These are phyloP conservation scores for Enteromius argenteus DNA, from an alignment of 2,797 vertebrate genomes.

Conservation along the genomic window DNA sequence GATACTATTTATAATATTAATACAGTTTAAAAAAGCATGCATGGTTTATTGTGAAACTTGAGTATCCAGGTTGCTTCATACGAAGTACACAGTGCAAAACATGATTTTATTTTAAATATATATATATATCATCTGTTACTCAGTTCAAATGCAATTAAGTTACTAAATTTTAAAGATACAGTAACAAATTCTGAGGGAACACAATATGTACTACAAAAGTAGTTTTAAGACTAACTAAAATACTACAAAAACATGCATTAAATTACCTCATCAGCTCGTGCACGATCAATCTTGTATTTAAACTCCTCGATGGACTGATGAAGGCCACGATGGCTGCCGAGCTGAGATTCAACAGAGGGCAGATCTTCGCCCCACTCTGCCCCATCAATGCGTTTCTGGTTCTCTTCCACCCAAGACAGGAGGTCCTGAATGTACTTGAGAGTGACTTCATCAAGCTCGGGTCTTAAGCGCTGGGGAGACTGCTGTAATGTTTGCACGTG, in stretches of 20 bases:
- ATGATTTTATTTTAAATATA: no score
- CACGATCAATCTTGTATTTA: constrained; percentile 89
- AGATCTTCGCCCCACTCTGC: constrained; percentile 91
- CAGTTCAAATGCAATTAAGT: not conserved
- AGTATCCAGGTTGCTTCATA: not conserved
- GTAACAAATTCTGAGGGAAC: not conserved
- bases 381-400: constrained; percentile 83
- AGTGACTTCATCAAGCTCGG: constrained; percentile 86
- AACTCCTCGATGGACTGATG: constrained; percentile 93
- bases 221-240: not conserved
- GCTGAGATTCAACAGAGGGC: constrained; percentile 88
- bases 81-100: not conserved
- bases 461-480: constrained; percentile 69
- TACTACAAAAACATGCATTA: no score
- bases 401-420: constrained; percentile 93
- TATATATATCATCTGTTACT: not conserved
- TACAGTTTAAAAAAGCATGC: not conserved
- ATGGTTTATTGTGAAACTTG: constrained; percentile 1
- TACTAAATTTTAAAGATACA: not conserved
- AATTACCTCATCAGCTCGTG: constrained; percentile 86
- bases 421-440: constrained; percentile 90
- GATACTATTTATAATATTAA: not conserved
- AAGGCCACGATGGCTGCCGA: constrained; percentile 90
- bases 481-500: constrained; percentile 68
- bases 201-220: not conserved